These are phyloP conservation scores for Ornithorhynchus anatinus DNA, from an alignment of 2,113 vertebrate species.

Conservation along the genomic window DNA sequence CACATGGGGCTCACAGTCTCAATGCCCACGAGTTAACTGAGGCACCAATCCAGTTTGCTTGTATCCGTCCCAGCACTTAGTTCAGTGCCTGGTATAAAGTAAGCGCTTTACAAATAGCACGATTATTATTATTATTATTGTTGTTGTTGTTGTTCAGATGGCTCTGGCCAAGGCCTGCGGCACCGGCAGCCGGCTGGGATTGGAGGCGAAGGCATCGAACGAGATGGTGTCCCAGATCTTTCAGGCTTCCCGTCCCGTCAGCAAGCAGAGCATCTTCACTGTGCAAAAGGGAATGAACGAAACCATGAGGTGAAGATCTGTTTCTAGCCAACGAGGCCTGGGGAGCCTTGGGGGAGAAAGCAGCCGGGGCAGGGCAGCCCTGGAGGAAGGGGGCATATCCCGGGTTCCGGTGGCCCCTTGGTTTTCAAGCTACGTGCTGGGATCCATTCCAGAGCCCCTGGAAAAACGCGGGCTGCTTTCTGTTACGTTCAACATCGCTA, in stretches of 20 bases:
- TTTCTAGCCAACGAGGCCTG: neutral
- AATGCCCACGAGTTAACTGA: no score
- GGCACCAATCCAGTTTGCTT: no score
- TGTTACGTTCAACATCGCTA: no score
- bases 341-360: neutral
- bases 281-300: constrained; percentile 89
- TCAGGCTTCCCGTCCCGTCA: constrained; percentile 69
- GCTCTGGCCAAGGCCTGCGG: constrained; percentile 89
- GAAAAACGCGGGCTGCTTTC: no score
- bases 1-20: no score
- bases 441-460: no score
- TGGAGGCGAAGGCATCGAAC: constrained; percentile 76
- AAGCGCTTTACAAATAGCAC: no score
- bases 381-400: no score
- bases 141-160: constrained; percentile 61
- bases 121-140: neutral
- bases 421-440: no score
- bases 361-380: neutral
- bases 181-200: constrained; percentile 79
- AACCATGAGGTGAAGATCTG: constrained; percentile 91
- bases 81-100: no score
- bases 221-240: constrained; percentile 87
- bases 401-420: no score
- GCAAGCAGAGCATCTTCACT: constrained; percentile 70
- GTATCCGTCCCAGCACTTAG: no score